Base-by-base conservation (phyloP, 2,888 invertebrate species). In the Tineola bisselliella region DNA sequence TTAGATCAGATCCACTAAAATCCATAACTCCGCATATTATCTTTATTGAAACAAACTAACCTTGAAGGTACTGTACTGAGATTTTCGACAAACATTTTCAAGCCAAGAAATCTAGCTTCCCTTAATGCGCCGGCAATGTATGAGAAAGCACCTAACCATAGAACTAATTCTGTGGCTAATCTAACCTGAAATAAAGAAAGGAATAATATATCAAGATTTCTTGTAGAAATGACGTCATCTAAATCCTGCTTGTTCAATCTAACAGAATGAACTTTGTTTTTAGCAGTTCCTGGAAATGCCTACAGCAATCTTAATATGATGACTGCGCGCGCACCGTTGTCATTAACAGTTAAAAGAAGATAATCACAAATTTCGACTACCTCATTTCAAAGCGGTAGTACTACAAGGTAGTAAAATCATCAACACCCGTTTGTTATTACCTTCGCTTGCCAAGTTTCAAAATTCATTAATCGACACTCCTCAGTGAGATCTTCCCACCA, bases 71-170 rank as follows among this genome's bases (percentile, higher is more conserved):
- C 80, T 33, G 88, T 89, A 81, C 97, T 98, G 81, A 98, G 86
- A 79, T 98, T 98, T 76, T 97, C 96, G 64, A 97, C 91, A 77
- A 98, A 99, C 93, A 98, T 96, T 70, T 94, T 92, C 63, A 93
- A 90, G 0, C 98, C 98, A 30, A 98, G 89, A 79, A 98, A 98
- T 66, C 93, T 90, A 0, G 96, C 94, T 79, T 98, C 98, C 8
- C 96, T 87, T 59, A 95, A 77, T 0, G 97, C 96, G 0, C 96
- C 92, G 0, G 93, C 87, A 31, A 98, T 90, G 74, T 97, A 98
- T 0, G 94, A 86, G 59, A 95, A 87, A 0, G 97, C 94, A 2
- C 97, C 97, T 6, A 94, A 71, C 74, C 95, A 91, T 68, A 96
- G 90, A 0, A 93, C 75, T 4, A 94, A 74, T 79, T 99, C 98